Evolutionary conservation across 2,797 vertebrate species (phyloP), one percentile per base, ranked within the genome.

Genomic region (Siniperca scherzeri): DNA sequence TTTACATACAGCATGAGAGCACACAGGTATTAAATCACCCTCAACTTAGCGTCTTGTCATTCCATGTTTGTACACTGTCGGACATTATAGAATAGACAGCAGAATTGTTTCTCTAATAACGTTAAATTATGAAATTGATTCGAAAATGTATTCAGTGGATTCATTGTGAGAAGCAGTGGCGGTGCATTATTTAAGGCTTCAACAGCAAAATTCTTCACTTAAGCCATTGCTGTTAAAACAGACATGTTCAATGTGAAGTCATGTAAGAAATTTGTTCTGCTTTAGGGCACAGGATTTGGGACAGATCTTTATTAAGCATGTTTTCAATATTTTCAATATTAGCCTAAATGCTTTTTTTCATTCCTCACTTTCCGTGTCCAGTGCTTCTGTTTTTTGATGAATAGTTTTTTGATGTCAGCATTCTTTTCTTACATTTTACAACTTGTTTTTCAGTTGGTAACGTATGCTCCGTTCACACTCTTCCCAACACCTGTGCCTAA

Each of bases 381-480:
- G 8, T 50, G 73, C 19, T 62, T 62, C 19, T 72, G 25, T 21
- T 53, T 59, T 38, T 40, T 7, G 5, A 16, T 70, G 62, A 74
- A 38, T 70, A n/a, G 19, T 33, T 65, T 38, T 52, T 25, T 38
- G 1, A 52, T 11, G 48, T 76, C 69, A 12, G 66, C 64, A 12
- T 65, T 82, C 52, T 61, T 61, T 48, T 74, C 33, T 77, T 8
- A 48, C 59, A 7, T 73, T 68, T 65, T 33, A 13, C 12, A 11
- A 8, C 17, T 46, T 83, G 60, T 86, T 71, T 89, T 86, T 36
- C 95, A 99, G 98, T 88, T 97, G 92, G 97, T 98, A 91, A 97
- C 93, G 72, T 99, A 96, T 0, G 97, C 97, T 1, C 97, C 98
- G 0, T 97, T 99, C 89, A 97, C 97, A 0, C 95, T 99, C 74